These are phyloP conservation scores for Calyptomena viridis DNA, from an alignment of 2,113 vertebrate species.

Conservation along the genomic window DNA sequence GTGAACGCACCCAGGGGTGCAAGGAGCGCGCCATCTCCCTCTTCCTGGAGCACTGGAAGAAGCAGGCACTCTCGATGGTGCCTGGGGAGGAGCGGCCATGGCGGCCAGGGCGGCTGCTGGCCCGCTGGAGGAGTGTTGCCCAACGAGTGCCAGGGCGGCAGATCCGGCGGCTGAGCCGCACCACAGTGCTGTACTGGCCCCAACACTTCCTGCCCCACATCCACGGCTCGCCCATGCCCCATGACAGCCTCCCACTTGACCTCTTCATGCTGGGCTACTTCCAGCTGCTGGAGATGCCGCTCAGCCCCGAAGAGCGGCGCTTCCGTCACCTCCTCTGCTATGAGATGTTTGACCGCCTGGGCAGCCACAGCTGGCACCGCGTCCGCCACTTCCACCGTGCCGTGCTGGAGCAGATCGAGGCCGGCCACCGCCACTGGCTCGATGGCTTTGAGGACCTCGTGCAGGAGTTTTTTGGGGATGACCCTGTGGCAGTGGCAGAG, in stretches of 20 bases:
- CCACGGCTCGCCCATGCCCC: conserved; percentile 77
- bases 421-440: conserved; percentile 80
- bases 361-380: conserved; percentile 88
- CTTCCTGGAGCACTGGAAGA: conserved; percentile 94
- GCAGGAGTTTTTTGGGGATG: conserved; percentile 84
- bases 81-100: neutral
- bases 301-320: conserved; percentile 88
- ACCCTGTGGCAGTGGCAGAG: neutral
- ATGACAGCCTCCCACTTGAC: conserved; percentile 90
- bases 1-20: conserved; percentile 82
- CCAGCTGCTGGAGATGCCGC: conserved; percentile 95
- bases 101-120: conserved; percentile 78
- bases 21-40: conserved; percentile 91
- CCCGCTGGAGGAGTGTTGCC: conserved; percentile 89
- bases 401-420: conserved; percentile 86
- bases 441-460: conserved; percentile 93
- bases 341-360: conserved; percentile 95
- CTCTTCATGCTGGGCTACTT: conserved; percentile 99
- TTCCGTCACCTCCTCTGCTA: conserved; percentile 96
- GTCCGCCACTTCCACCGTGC: conserved; percentile 90
- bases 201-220: conserved; percentile 92
- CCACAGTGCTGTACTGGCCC: conserved; percentile 89
- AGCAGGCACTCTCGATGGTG: conserved; percentile 78
- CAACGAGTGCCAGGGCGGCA: conserved; percentile 82
- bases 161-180: conserved; percentile 78